Evolutionary conservation across 2,888 invertebrate species (phyloP).

Genomic region (Agrochola circellaris): DNA sequence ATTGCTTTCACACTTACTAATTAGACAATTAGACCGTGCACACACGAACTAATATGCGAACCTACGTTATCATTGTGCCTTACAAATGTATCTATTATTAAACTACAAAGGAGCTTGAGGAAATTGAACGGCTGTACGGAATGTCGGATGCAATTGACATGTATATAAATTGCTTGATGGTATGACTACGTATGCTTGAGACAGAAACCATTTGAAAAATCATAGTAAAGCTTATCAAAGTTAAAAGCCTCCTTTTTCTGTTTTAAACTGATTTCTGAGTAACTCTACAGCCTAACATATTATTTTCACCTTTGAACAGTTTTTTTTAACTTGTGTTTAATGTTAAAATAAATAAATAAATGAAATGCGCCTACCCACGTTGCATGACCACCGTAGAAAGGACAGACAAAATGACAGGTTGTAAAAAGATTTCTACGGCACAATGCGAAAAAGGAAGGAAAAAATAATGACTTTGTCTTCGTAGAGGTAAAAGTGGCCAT

Average conservation of each 20-base stretch:
- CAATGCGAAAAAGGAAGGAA: no score
- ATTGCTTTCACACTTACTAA: conserved; percentile 24
- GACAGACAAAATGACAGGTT: not conserved
- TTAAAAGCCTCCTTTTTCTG: no score
- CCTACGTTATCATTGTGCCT: not conserved
- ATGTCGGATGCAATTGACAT: conserved; percentile 19
- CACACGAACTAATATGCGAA: conserved; percentile 24
- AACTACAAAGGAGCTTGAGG: conserved; percentile 26
- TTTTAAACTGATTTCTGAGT: no score
- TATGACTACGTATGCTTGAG: not conserved
- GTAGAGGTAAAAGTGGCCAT: not conserved
- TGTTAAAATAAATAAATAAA: no score
- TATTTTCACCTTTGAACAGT: no score
- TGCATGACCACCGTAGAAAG: not conserved
- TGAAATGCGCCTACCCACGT: not conserved
- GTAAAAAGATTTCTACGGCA: no score
- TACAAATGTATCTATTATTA: conserved; percentile 23
- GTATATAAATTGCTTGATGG: conserved; percentile 12
- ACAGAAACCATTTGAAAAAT: not conserved
- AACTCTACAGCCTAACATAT: not conserved
- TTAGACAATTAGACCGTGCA: conserved; percentile 16
- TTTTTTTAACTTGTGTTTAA: no score
- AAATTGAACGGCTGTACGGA: conserved; percentile 6
- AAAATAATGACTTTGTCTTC: not conserved
- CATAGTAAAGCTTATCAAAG: not conserved